Evolutionary conservation across 2,888 invertebrate genomes (phyloP), one percentile per base, ranked within the genome.

Genomic region (Rotaria macrura): DNA sequence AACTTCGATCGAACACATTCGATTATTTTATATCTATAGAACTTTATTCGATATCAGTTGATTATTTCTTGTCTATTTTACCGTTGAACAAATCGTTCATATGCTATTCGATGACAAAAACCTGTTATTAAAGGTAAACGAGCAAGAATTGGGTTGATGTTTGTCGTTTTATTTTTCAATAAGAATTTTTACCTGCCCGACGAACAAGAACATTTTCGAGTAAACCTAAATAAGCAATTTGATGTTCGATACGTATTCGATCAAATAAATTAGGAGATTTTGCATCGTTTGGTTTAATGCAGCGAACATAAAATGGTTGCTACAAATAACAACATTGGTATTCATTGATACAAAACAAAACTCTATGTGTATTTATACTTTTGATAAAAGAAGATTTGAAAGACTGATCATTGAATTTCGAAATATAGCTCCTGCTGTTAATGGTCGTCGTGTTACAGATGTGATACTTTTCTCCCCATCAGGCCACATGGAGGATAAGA

Each of bases 251-350:
- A 57, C 96, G 93, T 89, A 95, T 94, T 25, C 94, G 93, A 90
- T 97, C 95, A 92, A 97, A 96, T 72, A 93, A 92, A 65, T 93
- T 93, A 0, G 96, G 94, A 57, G 95, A 94, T 92, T 98, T 98
- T 85, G 95, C 93, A 89, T 97, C 96, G 91, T 97, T 98, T 43
- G 98, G 98, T 89, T 98, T 98, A 89, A 98, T 94, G 91, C 98
- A 98, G 87, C 98, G 94, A 87, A 97, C 95, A 92, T 98, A 98
- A 92, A 95, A 96, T 0, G 97, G 97, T 90, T 96, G 96, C 92
- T 91, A 87, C 12, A 88, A n/a, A n/a, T n/a, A n/a, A n/a, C n/a
- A n/a, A n/a, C 54, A 49, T 55, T 29, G 84, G 84, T 47, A 84
- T 55, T 14, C 34, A 85, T 17, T 84, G n/a, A n/a, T n/a, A 49